These are phyloP conservation scores for Sminthopsis crassicaudata DNA, from an alignment of 2,113 vertebrate species.

Conservation along the genomic window DNA sequence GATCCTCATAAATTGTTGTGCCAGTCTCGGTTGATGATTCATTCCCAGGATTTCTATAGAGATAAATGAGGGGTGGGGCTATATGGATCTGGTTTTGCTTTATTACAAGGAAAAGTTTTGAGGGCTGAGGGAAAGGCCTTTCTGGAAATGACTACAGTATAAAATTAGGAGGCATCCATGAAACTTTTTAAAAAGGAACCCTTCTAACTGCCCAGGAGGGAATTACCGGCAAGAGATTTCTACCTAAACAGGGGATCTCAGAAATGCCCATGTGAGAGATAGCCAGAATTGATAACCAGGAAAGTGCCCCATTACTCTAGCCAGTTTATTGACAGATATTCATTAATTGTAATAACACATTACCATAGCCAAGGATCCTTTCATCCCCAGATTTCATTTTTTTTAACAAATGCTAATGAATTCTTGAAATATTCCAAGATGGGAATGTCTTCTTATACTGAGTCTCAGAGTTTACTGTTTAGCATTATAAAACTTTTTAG, in stretches of 20 bases:
- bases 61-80: not conserved
- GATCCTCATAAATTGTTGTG: not conserved
- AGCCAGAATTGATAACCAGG: conserved; percentile 35
- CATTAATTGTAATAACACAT: conserved; percentile 66
- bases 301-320: conserved; percentile 37
- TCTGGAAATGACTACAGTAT: not conserved
- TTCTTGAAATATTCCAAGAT: not conserved
- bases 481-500: not conserved
- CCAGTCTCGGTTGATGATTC: not conserved
- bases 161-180: not conserved
- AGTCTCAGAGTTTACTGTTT: conserved; percentile 22
- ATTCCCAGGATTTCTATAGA: not conserved
- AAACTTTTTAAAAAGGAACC: not conserved
- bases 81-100: not conserved
- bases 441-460: conserved; percentile 33
- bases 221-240: conserved; percentile 30
- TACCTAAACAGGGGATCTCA: not conserved
- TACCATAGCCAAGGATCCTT: conserved; percentile 15
- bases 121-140: not conserved
- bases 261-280: not conserved
- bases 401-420: conserved; percentile 49
- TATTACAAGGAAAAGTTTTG: not conserved
- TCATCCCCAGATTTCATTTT: conserved; percentile 51
- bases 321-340: conserved; percentile 47
- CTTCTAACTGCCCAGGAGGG: conserved; percentile 1